Base-by-base conservation (phyloP, 2,113 vertebrate species). In the Nesospiza acunhae region DNA sequence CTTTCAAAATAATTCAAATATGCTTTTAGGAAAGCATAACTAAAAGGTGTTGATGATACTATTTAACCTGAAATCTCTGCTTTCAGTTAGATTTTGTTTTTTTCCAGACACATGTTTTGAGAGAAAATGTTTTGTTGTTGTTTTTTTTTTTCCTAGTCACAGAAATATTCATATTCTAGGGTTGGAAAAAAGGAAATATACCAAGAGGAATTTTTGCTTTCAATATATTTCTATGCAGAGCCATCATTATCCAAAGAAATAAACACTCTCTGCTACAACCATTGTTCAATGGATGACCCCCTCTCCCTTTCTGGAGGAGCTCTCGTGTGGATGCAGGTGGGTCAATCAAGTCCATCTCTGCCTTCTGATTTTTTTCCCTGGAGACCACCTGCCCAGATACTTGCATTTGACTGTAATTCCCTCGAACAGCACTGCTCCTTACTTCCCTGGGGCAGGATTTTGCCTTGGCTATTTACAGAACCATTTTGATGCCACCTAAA, bases 1-100 rank as follows among this genome's bases (percentile, higher is more conserved):
- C 5, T 92, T 92, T 84, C 56, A 58, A 85, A 84, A 55, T 62
- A 72, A 82, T 69, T 73, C 16, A 90, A 73, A 74, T 52, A 46
- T 69, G 20, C 10, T 66, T 70, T 92, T 33, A 67, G 15, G 46
- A 93, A 90, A 90, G 24, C 14, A 49, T 64, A 35, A 35, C 17
- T 81, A 63, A 31, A 44, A 75, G 13, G 22, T 52, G 13, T 20
- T 75, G n/a, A 80, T n/a, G 21, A 27, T 10, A 41, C 1, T 16
- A 72, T 67, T 66, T 59, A 84, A 66, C 14, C 70, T 76, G 13
- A 6, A 66, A 26, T 70, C 27, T 67, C 41, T 67, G 23, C 10
- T 15, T 63, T 72, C 44, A 53, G 17, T 28, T 46, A 60, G 10
- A 69, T 90, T 72, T 42, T 47, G 9, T 39, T 88, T 87, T 41